These are phyloP conservation scores for Notospermus geniculatus DNA, from an alignment of 1,140 invertebrate genomes.

Conservation along the genomic window DNA sequence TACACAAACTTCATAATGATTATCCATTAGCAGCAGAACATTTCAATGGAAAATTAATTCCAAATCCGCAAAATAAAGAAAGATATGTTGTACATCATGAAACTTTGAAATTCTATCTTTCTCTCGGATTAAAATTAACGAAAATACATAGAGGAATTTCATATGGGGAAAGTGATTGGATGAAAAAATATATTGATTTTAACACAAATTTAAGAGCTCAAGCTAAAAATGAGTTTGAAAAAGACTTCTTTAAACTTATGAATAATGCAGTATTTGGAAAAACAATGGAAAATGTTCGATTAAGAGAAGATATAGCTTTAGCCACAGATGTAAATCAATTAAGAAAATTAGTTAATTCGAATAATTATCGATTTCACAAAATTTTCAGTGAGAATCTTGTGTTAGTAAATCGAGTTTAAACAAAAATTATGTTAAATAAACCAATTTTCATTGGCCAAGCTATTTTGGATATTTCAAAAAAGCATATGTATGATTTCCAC, in stretches of 20 bases:
- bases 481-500: too few relatives aligned
- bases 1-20: slow-evolving; percentile 60
- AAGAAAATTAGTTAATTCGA: not conserved
- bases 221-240: slow-evolving; percentile 8
- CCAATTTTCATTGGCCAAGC: too few relatives aligned
- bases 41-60: slow-evolving; percentile 24
- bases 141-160: not conserved
- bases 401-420: too few relatives aligned
- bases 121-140: not conserved
- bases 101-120: not conserved
- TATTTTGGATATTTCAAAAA: too few relatives aligned
- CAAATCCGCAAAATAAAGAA: slow-evolving; percentile 21
- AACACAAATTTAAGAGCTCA: not conserved
- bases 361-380: too few relatives aligned
- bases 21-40: slow-evolving; percentile 57
- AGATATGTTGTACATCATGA: slow-evolving; percentile 22
- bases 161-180: not conserved
- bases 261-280: slow-evolving; percentile 11
- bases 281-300: slow-evolving; percentile 9
- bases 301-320: slow-evolving; percentile 3
- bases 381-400: too few relatives aligned
- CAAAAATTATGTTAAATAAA: too few relatives aligned
- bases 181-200: slow-evolving; percentile 1
- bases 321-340: not conserved
- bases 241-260: slow-evolving; percentile 11